Base-by-base conservation (phyloP, 2,113 vertebrate species). In the Oncorhynchus clarkii region DNA sequence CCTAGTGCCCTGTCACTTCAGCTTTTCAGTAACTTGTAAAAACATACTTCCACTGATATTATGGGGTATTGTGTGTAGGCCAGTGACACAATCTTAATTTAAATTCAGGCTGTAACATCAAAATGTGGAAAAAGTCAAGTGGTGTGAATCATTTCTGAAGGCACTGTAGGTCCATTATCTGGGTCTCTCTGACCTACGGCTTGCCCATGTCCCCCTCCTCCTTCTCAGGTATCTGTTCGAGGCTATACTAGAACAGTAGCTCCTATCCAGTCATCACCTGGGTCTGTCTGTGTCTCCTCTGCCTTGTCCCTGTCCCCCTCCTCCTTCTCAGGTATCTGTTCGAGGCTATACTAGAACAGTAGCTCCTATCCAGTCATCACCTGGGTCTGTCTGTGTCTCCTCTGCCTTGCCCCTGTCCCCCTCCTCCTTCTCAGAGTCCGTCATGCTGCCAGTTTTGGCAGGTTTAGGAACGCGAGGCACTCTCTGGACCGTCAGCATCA, bases 401-500 rank as follows among this genome's bases (percentile, higher is more conserved):
- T 92, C 89, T 1, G 72, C 81, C 83, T 88, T 90, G 80, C 91
- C 86, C 89, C 91, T 89, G 81, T 95, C 88, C 57, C 91, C 93
- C 71, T 96, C 95, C 34, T 96, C 95, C 80, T 94, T 93, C 78
- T 97, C 96, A 2, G 95, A 76, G 83, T 98, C 96, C 1, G 94
- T 93, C n/a, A 92, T 90, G 74, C 87, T 93, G 70, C 91, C 93
- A 26, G 92, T 84, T 92, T 96, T 96, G 73, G 88, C 83, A 66
- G 92, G 92, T 78, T 96, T 95, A 78, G 90, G 91, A 5, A 95
- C 69, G 11, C 96, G 93, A 34, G 96, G 95, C 57, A 95, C 92
- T 81, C 95, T 94, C 75, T 96, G 93, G 69, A 97, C 93, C 4
- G 95, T 97, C 74, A 98, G 87, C 96, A 98, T 98, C 76, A 98